Base-by-base conservation (phyloP, 2,888 invertebrate genomes). In the Lacanobia wlatinum region DNA sequence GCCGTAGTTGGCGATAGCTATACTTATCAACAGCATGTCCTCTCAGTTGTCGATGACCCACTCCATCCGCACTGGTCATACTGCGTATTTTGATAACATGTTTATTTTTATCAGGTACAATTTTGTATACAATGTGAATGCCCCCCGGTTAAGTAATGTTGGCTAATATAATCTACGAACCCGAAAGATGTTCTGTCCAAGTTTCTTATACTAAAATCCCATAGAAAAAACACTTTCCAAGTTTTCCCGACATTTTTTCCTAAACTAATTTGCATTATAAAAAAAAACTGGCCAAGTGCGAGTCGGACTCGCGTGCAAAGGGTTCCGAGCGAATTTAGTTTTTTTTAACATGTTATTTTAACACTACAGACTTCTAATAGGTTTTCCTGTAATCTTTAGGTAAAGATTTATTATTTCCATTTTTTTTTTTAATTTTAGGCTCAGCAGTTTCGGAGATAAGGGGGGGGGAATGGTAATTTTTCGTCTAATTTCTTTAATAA, bases 51-150 rank as follows among this genome's bases (percentile, higher is more conserved):
- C 52, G 61, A 50, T 65, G 56, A 65, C 76, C 28, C 60, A 56
- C 23, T 40, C 56, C 46, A 61, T 48, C 65, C 66, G 52, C 61
- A n/a, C n/a, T 23, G 34, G 5, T 34, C 34, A 34, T 52, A 7
- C 58, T 62, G 38, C n/a, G 8, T 9, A 34, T 43, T 62, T 43
- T 58, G 76, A 76, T 66, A 76, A 80, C 18, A 40, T 55, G 48
- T 28, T 6, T 48, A n/a, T 43, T 46, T 74, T 34, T 40, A 28
- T 56, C 12, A 58, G 12, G 12, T 38, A 21, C 4, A 40, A 50
- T 28, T 52, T 61, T 71, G 10, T 48, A 55, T 28, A 40, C n/a
- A 50, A 23, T 38, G n/a, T 7, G 34, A 55, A 34, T 58, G 2
- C 12, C 50, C 50, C 59, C 28, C 9, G 21, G n/a, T 65, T 23